These are phyloP conservation scores for Tachysurus fulvidraco DNA, from an alignment of 2,113 vertebrate species.

Conservation along the genomic window DNA sequence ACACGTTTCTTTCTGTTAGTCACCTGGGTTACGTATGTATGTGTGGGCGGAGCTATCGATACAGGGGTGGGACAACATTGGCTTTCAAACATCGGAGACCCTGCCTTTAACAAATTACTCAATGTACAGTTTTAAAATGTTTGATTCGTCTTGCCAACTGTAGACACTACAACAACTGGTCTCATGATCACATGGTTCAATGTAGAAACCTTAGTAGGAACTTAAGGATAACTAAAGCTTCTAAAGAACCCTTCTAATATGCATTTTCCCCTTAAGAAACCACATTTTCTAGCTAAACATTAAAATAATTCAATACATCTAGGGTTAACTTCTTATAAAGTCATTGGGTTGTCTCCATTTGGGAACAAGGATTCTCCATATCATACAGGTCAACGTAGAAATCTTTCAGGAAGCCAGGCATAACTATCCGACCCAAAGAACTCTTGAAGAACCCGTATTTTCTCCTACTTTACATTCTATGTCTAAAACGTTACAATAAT, in stretches of 20 bases:
- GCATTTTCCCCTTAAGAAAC: not conserved
- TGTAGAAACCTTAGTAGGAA: not conserved
- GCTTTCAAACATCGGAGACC: no score
- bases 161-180: not conserved
- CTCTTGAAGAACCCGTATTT: no score
- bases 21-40: no score
- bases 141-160: not conserved
- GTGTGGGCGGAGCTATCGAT: no score
- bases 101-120: not conserved
- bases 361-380: not conserved
- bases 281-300: not conserved
- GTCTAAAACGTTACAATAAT: no score
- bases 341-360: no score
- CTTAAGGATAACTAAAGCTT: not conserved
- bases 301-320: not conserved
- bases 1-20: no score
- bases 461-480: no score
- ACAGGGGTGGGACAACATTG: no score
- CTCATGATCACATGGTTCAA: not conserved
- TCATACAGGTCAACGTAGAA: no score
- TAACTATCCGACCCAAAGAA: no score
- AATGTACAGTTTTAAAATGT: not conserved
- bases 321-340: not conserved
- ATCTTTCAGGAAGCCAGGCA: no score
- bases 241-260: not conserved